Conservation (phyloP, 2,113 vertebrate species). For the Calonectris borealis region DNA sequence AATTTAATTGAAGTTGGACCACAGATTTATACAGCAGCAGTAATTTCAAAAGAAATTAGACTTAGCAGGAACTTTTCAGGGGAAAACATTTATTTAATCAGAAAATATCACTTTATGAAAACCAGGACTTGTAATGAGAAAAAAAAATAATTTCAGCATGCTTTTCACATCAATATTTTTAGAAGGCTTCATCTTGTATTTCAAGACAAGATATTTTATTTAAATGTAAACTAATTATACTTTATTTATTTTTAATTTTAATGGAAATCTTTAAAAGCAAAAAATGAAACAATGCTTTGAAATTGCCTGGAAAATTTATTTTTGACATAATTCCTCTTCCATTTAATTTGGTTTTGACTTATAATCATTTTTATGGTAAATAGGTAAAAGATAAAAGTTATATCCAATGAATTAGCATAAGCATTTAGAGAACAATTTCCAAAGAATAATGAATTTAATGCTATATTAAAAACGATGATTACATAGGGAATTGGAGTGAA, state of each 20-base stretch:
- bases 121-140: neutral
- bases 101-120: neutral
- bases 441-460: neutral
- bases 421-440: neutral
- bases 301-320: neutral
- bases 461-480: neutral
- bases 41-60: conserved; percentile 45
- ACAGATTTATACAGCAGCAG: conserved; percentile 20
- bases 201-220: neutral
- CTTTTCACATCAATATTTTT: neutral
- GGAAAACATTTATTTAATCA: neutral
- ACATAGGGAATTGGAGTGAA: neutral
- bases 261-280: neutral
- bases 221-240: neutral
- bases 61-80: conserved; percentile 16
- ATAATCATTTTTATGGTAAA: neutral
- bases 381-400: neutral
- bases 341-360: neutral
- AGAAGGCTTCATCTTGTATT: neutral
- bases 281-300: neutral
- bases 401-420: neutral
- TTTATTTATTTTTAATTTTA: neutral
- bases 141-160: neutral
- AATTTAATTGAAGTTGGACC: conserved; percentile 28
- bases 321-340: neutral